These are phyloP conservation scores for pig (Sus scrofa) DNA, from an alignment of 2,113 vertebrate genomes.

Conservation along the genomic window T2T-Sscrofa CM000824.6:231350501-231351000, in stretches of 20 bases:
- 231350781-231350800: background rate
- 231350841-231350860: background rate
- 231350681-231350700: rapidly evolving
- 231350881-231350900: background rate
- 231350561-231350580: background rate
- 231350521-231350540: background rate
- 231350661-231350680: background rate
- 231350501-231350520: rapidly evolving
- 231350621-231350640: background rate
- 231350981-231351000: too few relatives aligned
- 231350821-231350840: too few relatives aligned
- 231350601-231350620: background rate
- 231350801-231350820: background rate
- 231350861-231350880: background rate
- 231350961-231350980: too few relatives aligned
- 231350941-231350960: background rate
- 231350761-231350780: rapidly evolving
- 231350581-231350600: background rate
- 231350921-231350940: background rate
- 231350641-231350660: background rate
- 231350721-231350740: rapidly evolving
- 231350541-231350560: background rate
- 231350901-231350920: background rate
- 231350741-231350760: rapidly evolving
- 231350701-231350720: background rate